Evolutionary conservation across 2,113 vertebrate species (phyloP).

Genomic region (Oryctolagus cuniculus): mOryCun1.1 NC_091434.1:167305001-167305500

Average conservation of each 20-base stretch:
- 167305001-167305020: not conserved
- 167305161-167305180: slow-evolving; percentile 59
- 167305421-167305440: slow-evolving; percentile 24
- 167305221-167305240: slow-evolving; percentile 50
- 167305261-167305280: not conserved
- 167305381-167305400: not conserved
- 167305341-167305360: not conserved
- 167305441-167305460: slow-evolving; percentile 29
- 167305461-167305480: not conserved
- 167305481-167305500: slow-evolving; percentile 36
- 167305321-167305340: not conserved
- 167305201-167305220: slow-evolving; percentile 30
- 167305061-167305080: slow-evolving; percentile 22
- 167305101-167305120: slow-evolving; percentile 66
- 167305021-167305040: slow-evolving; percentile 35
- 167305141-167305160: slow-evolving; percentile 53
- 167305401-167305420: not conserved
- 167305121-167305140: slow-evolving; percentile 40
- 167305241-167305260: not conserved
- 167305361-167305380: not conserved
- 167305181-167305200: slow-evolving; percentile 26
- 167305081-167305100: slow-evolving; percentile 59
- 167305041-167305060: slow-evolving; percentile 48
- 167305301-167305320: not conserved
- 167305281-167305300: not conserved